A percentile compares a stretch with the other conserved stretches of the same genome.
Evolutionary conservation across 2,888 invertebrate genomes (phyloP).

Genomic region (Pecten maximus): DNA sequence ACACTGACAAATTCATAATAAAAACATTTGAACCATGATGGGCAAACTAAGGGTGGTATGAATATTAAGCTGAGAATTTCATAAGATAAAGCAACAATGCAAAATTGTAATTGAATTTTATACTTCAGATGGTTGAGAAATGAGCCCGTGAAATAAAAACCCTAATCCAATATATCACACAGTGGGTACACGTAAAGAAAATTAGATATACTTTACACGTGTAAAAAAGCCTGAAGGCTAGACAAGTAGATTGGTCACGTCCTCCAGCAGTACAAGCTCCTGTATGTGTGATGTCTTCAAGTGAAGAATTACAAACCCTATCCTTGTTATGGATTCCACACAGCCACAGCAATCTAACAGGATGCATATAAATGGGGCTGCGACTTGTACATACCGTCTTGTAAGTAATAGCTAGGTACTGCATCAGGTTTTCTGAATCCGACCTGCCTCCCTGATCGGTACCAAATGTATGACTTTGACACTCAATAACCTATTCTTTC

Average conservation of each 20-base stretch:
- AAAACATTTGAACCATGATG: no score
- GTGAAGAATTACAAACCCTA: not conserved
- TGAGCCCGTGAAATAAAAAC: not conserved
- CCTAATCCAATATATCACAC: not conserved
- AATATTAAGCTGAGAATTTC: not conserved
- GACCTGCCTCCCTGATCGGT: not conserved
- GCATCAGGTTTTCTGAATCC: not conserved
- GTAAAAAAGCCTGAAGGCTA: not conserved
- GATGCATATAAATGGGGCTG: not conserved
- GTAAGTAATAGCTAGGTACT: conserved; percentile 17
- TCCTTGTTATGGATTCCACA: not conserved
- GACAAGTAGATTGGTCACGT: not conserved
- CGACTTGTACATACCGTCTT: not conserved
- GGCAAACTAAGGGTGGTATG: no score
- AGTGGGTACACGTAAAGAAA: not conserved
- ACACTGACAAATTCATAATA: no score
- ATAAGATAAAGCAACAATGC: not conserved
- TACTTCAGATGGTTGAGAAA: not conserved
- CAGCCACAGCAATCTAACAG: not conserved
- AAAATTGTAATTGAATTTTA: not conserved
- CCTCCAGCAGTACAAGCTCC: not conserved
- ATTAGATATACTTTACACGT: not conserved
- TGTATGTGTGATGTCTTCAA: not conserved
- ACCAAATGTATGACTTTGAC: conserved; percentile 16
- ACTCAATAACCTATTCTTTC: not conserved